Evolutionary conservation across 2,888 invertebrate species (phyloP).

Genomic region (Bombylius major): DNA sequence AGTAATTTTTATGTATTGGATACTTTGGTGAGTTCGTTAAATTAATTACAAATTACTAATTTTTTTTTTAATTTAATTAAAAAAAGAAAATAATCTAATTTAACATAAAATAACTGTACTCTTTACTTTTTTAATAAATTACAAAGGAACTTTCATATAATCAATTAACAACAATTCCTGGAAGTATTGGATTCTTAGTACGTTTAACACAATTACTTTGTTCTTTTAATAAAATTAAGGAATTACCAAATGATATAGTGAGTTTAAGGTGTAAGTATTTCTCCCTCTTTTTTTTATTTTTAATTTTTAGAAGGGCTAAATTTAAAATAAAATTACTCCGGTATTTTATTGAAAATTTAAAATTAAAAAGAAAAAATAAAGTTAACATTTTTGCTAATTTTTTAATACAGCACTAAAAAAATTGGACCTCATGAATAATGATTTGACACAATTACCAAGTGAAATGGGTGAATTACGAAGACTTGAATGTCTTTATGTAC

Average conservation of each 20-base stretch:
- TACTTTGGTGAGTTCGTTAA: slow-evolving; percentile 44
- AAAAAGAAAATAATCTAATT: too few relatives aligned
- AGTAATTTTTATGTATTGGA: slow-evolving; percentile 70
- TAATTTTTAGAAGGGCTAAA: neutral
- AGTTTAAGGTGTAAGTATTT: slow-evolving; percentile 59
- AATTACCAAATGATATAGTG: slow-evolving; percentile 69
- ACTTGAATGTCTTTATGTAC: slow-evolving; percentile 61
- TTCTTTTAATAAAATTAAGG: slow-evolving; percentile 59
- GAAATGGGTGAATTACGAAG: slow-evolving; percentile 58
- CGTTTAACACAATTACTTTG: slow-evolving; percentile 59
- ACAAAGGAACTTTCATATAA: slow-evolving; percentile 68
- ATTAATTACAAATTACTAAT: too few relatives aligned
- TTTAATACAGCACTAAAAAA: slow-evolving; percentile 42
- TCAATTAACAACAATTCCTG: slow-evolving; percentile 55
- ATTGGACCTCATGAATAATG: slow-evolving; percentile 62
- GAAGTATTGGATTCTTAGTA: slow-evolving; percentile 72
- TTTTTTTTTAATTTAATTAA: too few relatives aligned
- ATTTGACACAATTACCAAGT: slow-evolving; percentile 49
- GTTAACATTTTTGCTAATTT: neutral
- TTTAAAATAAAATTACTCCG: too few relatives aligned
- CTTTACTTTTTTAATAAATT: too few relatives aligned
- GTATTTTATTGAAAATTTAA: too few relatives aligned
- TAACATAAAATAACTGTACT: too few relatives aligned
- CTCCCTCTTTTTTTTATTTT: neutral
- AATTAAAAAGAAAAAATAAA: neutral